These are phyloP conservation scores for Cynopterus sphinx DNA, from an alignment of 2,797 vertebrate species.

Conservation along the genomic window DNA sequence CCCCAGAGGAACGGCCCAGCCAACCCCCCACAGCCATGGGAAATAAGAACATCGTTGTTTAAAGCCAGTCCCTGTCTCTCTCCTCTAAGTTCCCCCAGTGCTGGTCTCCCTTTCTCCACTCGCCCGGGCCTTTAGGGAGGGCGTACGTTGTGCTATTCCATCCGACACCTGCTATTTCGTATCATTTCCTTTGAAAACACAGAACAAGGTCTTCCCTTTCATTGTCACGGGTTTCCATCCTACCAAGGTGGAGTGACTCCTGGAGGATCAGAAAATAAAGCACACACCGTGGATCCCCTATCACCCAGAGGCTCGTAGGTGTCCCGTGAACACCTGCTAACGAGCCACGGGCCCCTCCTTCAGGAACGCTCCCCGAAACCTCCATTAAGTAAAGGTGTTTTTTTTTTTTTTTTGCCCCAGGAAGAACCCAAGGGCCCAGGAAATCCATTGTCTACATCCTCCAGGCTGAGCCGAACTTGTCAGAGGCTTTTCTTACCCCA, in stretches of 20 bases:
- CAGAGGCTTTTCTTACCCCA: background rate
- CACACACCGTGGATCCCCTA: background rate
- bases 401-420: background rate
- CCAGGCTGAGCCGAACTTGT: background rate
- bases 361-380: rapidly evolving
- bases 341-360: background rate
- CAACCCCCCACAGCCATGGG: background rate
- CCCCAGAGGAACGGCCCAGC: rapidly evolving
- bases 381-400: background rate
- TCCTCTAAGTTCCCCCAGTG: background rate
- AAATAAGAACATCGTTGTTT: rapidly evolving
- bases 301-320: background rate
- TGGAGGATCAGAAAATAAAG: background rate
- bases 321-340: background rate
- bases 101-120: background rate
- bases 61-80: background rate
- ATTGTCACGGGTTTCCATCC: background rate
- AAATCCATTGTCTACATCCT: background rate
- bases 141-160: no score
- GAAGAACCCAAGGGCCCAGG: background rate
- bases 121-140: background rate
- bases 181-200: background rate
- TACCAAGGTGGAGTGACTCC: background rate
- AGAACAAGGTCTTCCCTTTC: background rate
- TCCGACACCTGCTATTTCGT: background rate